Evolutionary conservation across 92 coral and sea anemone genomes (phyloP).

Genomic region (Palythoa grandis): DNA sequence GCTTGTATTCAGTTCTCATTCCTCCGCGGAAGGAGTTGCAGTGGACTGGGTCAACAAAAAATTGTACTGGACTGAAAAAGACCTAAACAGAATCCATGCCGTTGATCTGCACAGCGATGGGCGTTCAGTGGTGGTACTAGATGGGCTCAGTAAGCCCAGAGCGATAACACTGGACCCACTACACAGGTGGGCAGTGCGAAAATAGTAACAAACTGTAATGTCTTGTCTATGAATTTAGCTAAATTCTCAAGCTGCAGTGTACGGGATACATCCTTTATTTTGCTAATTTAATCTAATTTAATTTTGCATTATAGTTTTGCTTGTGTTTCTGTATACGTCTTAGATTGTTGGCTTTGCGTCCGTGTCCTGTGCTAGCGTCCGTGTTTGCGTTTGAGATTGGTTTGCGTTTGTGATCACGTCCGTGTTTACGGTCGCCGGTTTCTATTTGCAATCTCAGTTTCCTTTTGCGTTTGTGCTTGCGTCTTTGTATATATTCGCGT

Average conservation of each 20-base stretch:
- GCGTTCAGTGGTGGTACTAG: neutral
- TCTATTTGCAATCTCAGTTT: no score
- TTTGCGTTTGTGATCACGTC: no score
- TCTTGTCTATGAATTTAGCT: neutral
- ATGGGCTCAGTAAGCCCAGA: neutral
- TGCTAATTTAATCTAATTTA: no score
- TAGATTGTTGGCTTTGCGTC: no score
- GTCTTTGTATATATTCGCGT: neutral
- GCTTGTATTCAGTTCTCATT: neutral
- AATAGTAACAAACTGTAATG: neutral
- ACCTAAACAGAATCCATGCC: neutral
- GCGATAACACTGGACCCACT: conserved; percentile 34
- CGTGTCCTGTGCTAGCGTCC: no score
- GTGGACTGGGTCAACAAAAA: conserved; percentile 9
- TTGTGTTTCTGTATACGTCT: no score
- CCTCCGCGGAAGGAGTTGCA: conserved; percentile 15
- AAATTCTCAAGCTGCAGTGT: neutral
- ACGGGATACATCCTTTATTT: no score
- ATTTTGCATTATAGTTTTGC: no score
- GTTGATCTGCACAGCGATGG: neutral
- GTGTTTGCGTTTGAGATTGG: no score
- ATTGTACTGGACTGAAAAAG: conserved; percentile 29
- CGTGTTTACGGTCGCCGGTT: no score
- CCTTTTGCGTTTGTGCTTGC: neutral
- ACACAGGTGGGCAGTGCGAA: conserved; percentile 16